These are phyloP conservation scores for Nephotettix cincticeps DNA, from an alignment of 1,140 invertebrate species.

Conservation along the genomic window DNA sequence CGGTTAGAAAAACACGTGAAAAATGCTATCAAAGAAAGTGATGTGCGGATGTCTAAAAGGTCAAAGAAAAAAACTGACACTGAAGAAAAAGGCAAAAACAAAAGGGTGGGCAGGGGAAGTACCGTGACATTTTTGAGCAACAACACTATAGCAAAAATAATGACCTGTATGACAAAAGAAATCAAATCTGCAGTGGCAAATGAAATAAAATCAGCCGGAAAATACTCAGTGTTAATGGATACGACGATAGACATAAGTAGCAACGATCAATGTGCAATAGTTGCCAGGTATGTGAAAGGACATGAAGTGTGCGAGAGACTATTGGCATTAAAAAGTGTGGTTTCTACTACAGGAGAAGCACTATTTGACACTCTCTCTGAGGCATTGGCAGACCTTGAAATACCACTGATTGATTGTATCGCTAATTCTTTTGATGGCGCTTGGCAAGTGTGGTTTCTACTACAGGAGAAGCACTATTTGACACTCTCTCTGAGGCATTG, in stretches of 20 bases:
- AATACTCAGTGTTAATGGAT: neutral
- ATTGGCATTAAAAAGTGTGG: neutral
- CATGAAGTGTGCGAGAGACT: neutral
- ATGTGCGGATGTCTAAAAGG: neutral
- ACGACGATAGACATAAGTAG: slow-evolving; percentile 5
- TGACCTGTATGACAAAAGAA: neutral
- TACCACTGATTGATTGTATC: too few species aligned
- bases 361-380: neutral
- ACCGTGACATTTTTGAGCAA: neutral
- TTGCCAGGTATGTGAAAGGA: neutral
- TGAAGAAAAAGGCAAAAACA: neutral
- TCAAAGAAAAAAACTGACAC: neutral
- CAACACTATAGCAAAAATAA: neutral
- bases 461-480: too few species aligned
- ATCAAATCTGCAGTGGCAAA: neutral
- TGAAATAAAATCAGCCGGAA: neutral
- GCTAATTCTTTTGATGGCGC: neutral
- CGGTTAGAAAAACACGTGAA: slow-evolving; percentile 6
- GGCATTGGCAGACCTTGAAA: too few species aligned
- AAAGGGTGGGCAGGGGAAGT: neutral
- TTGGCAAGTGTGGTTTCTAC: too few species aligned
- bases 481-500: too few species aligned
- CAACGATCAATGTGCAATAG: slow-evolving; percentile 19
- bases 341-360: neutral
- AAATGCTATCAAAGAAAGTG: neutral